Conservation (phyloP, 2,888 invertebrate species). For the Tigriopus californicus region DNA sequence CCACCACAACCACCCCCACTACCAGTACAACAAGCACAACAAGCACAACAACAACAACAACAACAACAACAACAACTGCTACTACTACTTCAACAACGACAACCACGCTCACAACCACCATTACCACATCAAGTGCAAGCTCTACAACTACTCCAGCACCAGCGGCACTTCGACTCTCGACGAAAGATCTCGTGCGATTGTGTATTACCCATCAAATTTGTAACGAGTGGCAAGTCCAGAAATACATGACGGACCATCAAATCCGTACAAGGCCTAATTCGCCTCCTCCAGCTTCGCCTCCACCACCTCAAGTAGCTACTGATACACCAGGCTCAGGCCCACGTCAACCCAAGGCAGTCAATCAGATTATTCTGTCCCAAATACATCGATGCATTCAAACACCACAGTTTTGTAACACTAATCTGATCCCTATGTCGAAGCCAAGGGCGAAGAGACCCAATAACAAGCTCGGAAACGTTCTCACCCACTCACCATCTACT, state of each 20-base stretch:
- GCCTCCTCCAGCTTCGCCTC: background rate
- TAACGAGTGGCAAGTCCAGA: background rate
- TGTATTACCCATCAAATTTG: background rate
- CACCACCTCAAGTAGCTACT: background rate
- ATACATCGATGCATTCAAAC: slow-evolving; percentile 2
- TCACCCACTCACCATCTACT: background rate
- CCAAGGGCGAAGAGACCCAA: background rate
- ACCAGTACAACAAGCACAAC: too few relatives aligned
- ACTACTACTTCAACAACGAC: background rate
- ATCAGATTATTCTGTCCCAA: background rate
- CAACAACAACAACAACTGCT: slow-evolving; percentile 2
- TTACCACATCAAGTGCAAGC: background rate
- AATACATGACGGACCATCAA: too few relatives aligned
- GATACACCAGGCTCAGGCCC: background rate
- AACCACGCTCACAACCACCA: too few relatives aligned
- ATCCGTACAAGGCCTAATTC: background rate
- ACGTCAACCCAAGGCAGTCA: background rate
- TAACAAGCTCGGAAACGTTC: background rate
- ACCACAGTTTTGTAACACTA: background rate
- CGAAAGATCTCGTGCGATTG: too few relatives aligned
- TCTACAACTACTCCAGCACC: slow-evolving; percentile 3
- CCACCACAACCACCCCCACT: too few relatives aligned
- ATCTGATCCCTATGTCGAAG: background rate
- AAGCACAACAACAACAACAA: background rate
- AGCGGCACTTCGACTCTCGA: background rate